A percentile compares a stretch with the other conserved stretches of the same genome.
phyloP scores from a whole-genome alignment of 2,888 invertebrate species.

The Hetaerina titia region DNA sequence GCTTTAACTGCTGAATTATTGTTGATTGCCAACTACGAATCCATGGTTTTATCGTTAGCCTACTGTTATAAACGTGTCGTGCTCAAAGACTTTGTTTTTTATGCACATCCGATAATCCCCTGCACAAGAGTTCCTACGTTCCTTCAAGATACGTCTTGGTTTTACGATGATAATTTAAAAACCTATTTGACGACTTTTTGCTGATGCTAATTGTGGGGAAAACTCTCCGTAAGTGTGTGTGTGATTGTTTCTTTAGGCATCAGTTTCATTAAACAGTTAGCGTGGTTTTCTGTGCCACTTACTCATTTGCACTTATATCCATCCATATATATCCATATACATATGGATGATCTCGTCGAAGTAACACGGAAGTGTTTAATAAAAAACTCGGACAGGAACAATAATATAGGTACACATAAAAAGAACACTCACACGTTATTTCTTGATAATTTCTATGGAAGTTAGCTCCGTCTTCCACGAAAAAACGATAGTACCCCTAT shows the following conservation, averaged over 20 bases:
- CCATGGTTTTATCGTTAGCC: not conserved
- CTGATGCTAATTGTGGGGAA: not conserved
- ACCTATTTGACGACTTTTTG: not conserved
- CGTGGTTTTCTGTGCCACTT: not conserved
- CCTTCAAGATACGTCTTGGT: not conserved
- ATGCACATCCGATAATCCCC: not conserved
- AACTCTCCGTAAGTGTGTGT: not conserved
- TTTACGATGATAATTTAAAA: not conserved
- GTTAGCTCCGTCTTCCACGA: too few species aligned
- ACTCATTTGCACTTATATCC: too few species aligned
- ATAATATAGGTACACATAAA: too few species aligned
- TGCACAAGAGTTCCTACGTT: not conserved
- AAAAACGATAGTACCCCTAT: too few species aligned
- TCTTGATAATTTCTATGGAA: too few species aligned
- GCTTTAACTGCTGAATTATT: not conserved
- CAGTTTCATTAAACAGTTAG: conserved; percentile 5
- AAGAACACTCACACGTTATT: too few species aligned
- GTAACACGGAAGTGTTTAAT: too few species aligned
- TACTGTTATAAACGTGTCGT: not conserved
- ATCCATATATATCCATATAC: too few species aligned
- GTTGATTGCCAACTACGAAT: not conserved
- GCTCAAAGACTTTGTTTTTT: not conserved
- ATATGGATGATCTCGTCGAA: too few species aligned
- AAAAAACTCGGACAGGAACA: too few species aligned
- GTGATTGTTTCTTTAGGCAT: not conserved